A percentile compares a stretch with the other conserved stretches of the same genome.
These are phyloP conservation scores for Automeris io DNA, from an alignment of 2,888 invertebrate genomes.

Conservation along the genomic window DNA sequence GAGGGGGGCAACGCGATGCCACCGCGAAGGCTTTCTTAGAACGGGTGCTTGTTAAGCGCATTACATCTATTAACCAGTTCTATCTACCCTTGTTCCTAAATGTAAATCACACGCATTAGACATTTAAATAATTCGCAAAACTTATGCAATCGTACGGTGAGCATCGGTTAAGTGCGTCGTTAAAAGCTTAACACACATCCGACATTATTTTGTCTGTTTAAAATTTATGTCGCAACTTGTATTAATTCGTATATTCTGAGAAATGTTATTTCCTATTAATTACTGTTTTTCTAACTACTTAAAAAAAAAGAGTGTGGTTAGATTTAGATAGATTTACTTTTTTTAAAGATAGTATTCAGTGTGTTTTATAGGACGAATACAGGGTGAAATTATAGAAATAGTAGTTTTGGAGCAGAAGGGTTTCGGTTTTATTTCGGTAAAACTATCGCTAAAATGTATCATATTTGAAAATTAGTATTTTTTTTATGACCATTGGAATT, in stretches of 20 bases:
- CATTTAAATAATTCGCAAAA: slow-evolving; percentile 66
- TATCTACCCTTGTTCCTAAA: slow-evolving; percentile 48
- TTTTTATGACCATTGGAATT: too few relatives aligned
- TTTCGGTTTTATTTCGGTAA: too few relatives aligned
- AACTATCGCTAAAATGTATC: too few relatives aligned
- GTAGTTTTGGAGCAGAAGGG: too few relatives aligned
- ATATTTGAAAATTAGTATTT: too few relatives aligned
- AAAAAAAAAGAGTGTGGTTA: neutral
- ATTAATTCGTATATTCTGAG: neutral
- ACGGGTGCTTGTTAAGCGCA: slow-evolving; percentile 37
- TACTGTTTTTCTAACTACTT: neutral
- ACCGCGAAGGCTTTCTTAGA: slow-evolving; percentile 25
- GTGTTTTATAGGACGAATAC: too few relatives aligned
- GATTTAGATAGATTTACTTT: too few relatives aligned
- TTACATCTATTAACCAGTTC: slow-evolving; percentile 58
- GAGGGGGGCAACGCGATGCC: slow-evolving; percentile 13
- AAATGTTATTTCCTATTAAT: neutral
- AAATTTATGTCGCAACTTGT: slow-evolving; percentile 18
- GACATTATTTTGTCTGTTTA: slow-evolving; percentile 22
- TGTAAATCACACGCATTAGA: slow-evolving; percentile 56
- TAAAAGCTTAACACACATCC: slow-evolving; percentile 28
- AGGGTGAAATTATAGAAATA: too few relatives aligned
- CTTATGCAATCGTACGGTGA: slow-evolving; percentile 42
- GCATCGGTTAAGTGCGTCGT: slow-evolving; percentile 37
- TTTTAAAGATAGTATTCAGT: too few relatives aligned